Evolutionary conservation across 2,888 invertebrate species (phyloP).

Genomic region (Stenolophus ochropezus): DNA sequence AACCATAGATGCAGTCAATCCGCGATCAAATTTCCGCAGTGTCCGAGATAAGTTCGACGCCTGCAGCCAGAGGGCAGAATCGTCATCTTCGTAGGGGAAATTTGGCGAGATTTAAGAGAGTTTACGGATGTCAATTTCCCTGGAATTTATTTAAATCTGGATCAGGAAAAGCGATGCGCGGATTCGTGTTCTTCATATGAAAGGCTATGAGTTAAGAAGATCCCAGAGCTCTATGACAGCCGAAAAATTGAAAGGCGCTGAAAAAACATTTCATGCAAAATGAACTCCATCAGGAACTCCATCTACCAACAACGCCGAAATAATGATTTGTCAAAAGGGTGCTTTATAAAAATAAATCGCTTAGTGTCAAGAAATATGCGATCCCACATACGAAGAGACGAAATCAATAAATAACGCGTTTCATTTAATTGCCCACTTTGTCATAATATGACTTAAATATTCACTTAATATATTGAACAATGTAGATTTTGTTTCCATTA

Average conservation of each 20-base stretch:
- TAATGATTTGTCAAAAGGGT: constrained; percentile 35
- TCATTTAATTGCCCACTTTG: too few relatives aligned
- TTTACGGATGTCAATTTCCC: constrained; percentile 39
- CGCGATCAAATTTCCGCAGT: neutral
- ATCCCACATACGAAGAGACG: too few relatives aligned
- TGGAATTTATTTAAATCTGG: constrained; percentile 49
- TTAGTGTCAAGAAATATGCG: neutral
- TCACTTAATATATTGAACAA: too few relatives aligned
- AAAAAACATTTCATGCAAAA: constrained; percentile 33
- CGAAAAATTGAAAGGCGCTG: constrained; percentile 41
- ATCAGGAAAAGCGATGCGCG: constrained; percentile 20
- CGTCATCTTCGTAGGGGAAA: neutral
- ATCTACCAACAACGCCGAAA: constrained; percentile 11
- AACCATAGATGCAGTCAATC: neutral
- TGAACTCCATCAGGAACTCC: constrained; percentile 33
- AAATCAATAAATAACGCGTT: too few relatives aligned
- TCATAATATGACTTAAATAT: too few relatives aligned
- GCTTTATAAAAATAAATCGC: constrained; percentile 12
- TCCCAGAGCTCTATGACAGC: constrained; percentile 33
- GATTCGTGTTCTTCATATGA: constrained; percentile 42
- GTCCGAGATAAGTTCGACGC: neutral
- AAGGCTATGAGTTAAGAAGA: constrained; percentile 42
- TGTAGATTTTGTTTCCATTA: too few relatives aligned
- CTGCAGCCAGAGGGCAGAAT: neutral
- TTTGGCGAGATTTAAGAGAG: constrained; percentile 14